phyloP scores from a whole-genome alignment of 1,140 invertebrate genomes.

The Plodia interpunctella region DNA sequence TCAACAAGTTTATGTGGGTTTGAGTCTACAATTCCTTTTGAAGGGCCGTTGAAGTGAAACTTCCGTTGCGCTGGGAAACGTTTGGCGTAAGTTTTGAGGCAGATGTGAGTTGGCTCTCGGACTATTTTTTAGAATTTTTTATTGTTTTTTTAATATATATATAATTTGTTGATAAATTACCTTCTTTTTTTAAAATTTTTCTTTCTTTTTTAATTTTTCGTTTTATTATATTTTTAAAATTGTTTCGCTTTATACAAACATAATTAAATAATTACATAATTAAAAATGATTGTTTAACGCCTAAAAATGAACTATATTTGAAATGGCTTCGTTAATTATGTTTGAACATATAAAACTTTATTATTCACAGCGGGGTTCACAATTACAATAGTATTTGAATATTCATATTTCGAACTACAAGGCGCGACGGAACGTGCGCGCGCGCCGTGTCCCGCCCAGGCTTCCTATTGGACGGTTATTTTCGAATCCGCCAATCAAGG shows the following conservation, averaged over 20 bases:
- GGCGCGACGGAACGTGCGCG: conserved; percentile 49
- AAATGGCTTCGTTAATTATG: neutral
- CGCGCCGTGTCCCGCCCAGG: conserved; percentile 58
- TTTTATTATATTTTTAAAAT: no score
- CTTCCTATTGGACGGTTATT: conserved; percentile 56
- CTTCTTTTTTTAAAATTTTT: neutral
- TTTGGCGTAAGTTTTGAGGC: neutral
- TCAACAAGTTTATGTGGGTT: conserved; percentile 49
- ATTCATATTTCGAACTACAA: conserved; percentile 38
- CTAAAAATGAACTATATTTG: neutral
- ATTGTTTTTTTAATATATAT: neutral
- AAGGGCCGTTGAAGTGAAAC: conserved; percentile 15
- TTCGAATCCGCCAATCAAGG: conserved; percentile 51
- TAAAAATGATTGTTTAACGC: neutral
- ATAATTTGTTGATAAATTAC: neutral
- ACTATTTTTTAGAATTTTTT: neutral
- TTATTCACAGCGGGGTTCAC: neutral
- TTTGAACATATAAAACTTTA: neutral
- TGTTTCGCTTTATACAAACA: no score
- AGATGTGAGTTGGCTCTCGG: conserved; percentile 1
- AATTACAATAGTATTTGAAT: conserved; percentile 33
- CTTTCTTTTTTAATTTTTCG: neutral
- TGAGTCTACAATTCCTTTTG: conserved; percentile 25
- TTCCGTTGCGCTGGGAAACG: conserved; percentile 12
- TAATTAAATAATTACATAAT: no score